These are phyloP conservation scores for Drosophila paracracens DNA, from an alignment of 2,888 invertebrate species.

Conservation along the genomic window DNA sequence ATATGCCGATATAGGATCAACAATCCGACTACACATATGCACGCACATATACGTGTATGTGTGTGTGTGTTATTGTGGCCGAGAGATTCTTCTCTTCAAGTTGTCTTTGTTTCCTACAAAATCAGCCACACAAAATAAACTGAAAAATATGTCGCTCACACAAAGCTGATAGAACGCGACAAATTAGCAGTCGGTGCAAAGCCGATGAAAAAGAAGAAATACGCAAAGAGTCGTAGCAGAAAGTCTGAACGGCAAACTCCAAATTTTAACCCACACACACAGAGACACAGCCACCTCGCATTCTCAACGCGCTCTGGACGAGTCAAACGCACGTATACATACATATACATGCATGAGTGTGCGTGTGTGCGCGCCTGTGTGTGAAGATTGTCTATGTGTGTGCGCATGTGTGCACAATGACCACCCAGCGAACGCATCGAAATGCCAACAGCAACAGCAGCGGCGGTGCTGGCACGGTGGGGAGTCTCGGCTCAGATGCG, in stretches of 20 bases:
- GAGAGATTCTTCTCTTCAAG: conserved; percentile 45
- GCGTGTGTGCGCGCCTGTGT: conserved; percentile 12
- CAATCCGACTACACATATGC: conserved; percentile 32
- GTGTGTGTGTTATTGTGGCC: conserved; percentile 50
- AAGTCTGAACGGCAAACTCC: conserved; percentile 10
- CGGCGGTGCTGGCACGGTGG: conserved; percentile 16
- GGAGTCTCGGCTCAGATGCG: conserved; percentile 45
- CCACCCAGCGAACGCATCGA: conserved; percentile 72
- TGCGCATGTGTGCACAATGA: conserved; percentile 55
- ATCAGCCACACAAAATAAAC: conserved; percentile 25
- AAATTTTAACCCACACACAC: conserved; percentile 4
- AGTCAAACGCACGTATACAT: conserved; percentile 23
- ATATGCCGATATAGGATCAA: conserved; percentile 57
- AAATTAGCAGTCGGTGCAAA: conserved; percentile 1
- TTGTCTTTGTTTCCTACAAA: conserved; percentile 48
- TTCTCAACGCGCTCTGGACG: conserved; percentile 32
- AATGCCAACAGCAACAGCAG: conserved; percentile 53
- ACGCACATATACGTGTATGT: conserved; percentile 11
- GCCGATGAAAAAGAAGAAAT: conserved; percentile 4
- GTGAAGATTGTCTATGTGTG: conserved; percentile 5
- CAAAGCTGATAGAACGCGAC: conserved; percentile 38
- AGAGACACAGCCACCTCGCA: conserved; percentile 2
- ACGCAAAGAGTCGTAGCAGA: conserved; percentile 2
- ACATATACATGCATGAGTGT: conserved; percentile 5
- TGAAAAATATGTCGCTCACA: conserved; percentile 37